Base-by-base conservation (phyloP, 2,888 invertebrate species). In the Ditula angustiorana region DNA sequence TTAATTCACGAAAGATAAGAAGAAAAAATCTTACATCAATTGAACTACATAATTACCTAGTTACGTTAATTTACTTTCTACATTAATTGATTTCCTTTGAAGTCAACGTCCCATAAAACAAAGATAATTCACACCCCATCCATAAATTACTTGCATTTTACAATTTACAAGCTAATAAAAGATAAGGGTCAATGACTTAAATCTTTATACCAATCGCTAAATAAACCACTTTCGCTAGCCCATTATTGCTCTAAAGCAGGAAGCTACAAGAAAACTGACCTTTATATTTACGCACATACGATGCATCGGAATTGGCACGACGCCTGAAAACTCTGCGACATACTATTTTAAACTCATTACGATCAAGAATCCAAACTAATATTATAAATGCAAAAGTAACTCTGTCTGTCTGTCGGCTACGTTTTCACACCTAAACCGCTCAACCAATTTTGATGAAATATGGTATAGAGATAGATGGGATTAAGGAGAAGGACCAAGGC, bases 251-350 rank as follows among this genome's bases (percentile, higher is more conserved):
- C 46, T 33, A 59, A 35, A 53, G 50, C 44, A 50, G 46, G 64
- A 64, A 59, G 44, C n/a, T n/a, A n/a, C 50, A 44, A 63, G 44
- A 21, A 16, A 19, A 63, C 46, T 37, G 35, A 58, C 26, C 44
- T 59, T 47, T 47, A 64, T 53, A 37, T 30, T n/a, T 49, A 41
- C 24, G 24, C 4, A 44, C 23, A 47, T 57, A 44, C 24, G 37
- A 23, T 28, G 35, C 37, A 52, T 16, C 5, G 4, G 35, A 24
- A 26, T 53, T 59, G 64, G 58, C 64, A 28, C 35, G 13, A 35
- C 10, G 49, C 66, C 61, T n/a, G n/a, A 61, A 30, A 23, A 19
- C 33, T 50, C 30, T 10, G 19, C n/a, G 24, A 16, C 21, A 52
- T 41, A 44, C 33, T 10, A 56, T 37, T 50, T 16, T 47, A 37